Base-by-base conservation (phyloP, 64 coral and sea anemone genomes). In the Montipora foliosa region DNA sequence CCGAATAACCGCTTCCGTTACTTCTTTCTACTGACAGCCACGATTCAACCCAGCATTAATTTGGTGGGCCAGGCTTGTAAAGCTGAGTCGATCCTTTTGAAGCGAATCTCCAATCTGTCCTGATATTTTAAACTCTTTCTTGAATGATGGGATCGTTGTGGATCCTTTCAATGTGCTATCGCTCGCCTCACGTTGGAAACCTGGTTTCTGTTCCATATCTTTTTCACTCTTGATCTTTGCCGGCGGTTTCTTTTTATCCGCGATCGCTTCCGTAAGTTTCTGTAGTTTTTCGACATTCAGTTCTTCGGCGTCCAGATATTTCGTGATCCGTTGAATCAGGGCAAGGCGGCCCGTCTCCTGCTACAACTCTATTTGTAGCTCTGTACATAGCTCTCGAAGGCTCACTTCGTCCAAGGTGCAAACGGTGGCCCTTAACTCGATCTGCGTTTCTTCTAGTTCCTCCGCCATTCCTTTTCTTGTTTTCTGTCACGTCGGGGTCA, bases 11-110 rank as follows among this genome's bases (percentile, higher is more conserved):
- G 89, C 89, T 91, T 67, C 89, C 75, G 73, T 78, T 12, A 91
- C 7, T 12, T 91, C 64, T 17, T 91, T 37, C 25, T 53, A 4
- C 37, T 37, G 37, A 37, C 0, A 37, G 37, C 37, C 37, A 37
- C 37, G 37, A 37, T 37, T 37, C 37, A 37, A 1, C 37, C 37
- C 37, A 37, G 37, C 37, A 37, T 37, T 37, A 37, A 37, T 37
- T 37, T 37, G 37, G 17, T 91, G 81, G 20, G 46, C 75, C 2
- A 71, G 73, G 7, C 77, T 89, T 45, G 21, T 87, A 6, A n/a
- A 88, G 74, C 24, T 93, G 84, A n/a, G 37, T 37, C 68, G 92
- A 24, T 96, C 79, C 77, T 94, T 94, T 47, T 94, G 93, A 44
- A 66, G 66, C 21, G 87, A 67, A 66, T 94, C 68, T 79, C 88